Evolutionary conservation across 2,888 invertebrate species (phyloP).

Genomic region (Euplagia quadripunctaria): DNA sequence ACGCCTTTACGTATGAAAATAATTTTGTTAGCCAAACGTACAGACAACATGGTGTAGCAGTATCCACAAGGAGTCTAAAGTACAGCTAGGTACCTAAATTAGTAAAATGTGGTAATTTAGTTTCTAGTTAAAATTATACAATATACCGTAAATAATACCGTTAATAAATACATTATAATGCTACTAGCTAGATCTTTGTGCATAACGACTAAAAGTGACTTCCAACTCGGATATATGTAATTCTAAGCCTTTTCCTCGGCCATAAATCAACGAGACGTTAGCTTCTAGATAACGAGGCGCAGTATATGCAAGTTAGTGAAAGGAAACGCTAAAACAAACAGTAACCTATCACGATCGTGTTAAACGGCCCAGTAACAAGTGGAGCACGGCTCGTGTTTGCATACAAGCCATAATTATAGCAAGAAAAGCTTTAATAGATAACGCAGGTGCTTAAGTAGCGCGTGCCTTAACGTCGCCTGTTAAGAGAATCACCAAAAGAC

Average conservation of each 20-base stretch:
- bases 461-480: background rate
- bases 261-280: slow-evolving; percentile 9
- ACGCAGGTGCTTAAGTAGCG: background rate
- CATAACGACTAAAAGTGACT: background rate
- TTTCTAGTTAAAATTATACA: too few relatives aligned
- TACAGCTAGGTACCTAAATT: too few relatives aligned
- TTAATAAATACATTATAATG: too few relatives aligned
- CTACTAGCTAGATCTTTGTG: too few relatives aligned
- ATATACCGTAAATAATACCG: too few relatives aligned
- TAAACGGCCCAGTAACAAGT: slow-evolving; percentile 12
- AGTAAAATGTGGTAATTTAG: too few relatives aligned
- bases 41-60: too few relatives aligned
- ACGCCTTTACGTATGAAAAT: too few relatives aligned
- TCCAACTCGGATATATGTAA: background rate
- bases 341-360: slow-evolving; percentile 49
- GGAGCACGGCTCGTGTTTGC: slow-evolving; percentile 18
- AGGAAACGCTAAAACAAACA: slow-evolving; percentile 34
- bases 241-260: background rate
- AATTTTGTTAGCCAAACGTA: too few relatives aligned
- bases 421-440: background rate
- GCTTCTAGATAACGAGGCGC: slow-evolving; percentile 24
- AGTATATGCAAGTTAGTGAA: slow-evolving; percentile 46
- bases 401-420: slow-evolving; percentile 12
- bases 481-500: background rate
- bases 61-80: too few relatives aligned